Evolutionary conservation across 2,113 vertebrate genomes (phyloP).

Genomic region (Brachypodius melanocephalos): DNA sequence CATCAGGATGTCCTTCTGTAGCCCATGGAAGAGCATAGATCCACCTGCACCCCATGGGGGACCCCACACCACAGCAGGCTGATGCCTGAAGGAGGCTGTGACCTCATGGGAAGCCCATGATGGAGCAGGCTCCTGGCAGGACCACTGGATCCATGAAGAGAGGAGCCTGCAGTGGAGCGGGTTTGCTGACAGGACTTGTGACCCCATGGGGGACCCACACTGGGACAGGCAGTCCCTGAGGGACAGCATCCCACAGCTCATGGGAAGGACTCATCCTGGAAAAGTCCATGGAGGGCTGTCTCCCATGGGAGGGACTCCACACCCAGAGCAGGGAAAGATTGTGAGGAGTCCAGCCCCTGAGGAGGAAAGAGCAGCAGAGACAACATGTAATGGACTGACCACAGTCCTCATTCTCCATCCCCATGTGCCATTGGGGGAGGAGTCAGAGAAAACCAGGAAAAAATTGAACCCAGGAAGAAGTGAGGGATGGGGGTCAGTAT

Average conservation of each 20-base stretch:
- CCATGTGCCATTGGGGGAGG: fast-evolving
- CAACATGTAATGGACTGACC: neutral
- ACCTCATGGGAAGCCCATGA: neutral
- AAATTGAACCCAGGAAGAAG: neutral
- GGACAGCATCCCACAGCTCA: neutral
- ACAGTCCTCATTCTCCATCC: neutral
- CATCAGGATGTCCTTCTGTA: neutral
- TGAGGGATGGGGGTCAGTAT: neutral
- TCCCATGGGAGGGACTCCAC: neutral
- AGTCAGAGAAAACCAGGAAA: neutral
- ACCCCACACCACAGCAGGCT: neutral
- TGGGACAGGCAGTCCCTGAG: neutral
- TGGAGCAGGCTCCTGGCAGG: neutral
- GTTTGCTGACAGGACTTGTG: neutral
- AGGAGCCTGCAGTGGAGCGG: neutral
- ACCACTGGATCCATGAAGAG: neutral
- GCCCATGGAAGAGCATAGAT: neutral
- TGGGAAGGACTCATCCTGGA: neutral
- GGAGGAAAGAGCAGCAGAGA: neutral
- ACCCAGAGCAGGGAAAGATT: neutral
- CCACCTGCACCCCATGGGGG: neutral
- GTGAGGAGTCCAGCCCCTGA: neutral
- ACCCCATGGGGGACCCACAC: neutral
- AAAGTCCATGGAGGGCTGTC: neutral
- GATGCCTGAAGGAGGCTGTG: neutral